A percentile compares a stretch with the other conserved stretches of the same genome.
phyloP scores from a whole-genome alignment of 92 coral and sea anemone species.

The Meandrina meandrites region DNA sequence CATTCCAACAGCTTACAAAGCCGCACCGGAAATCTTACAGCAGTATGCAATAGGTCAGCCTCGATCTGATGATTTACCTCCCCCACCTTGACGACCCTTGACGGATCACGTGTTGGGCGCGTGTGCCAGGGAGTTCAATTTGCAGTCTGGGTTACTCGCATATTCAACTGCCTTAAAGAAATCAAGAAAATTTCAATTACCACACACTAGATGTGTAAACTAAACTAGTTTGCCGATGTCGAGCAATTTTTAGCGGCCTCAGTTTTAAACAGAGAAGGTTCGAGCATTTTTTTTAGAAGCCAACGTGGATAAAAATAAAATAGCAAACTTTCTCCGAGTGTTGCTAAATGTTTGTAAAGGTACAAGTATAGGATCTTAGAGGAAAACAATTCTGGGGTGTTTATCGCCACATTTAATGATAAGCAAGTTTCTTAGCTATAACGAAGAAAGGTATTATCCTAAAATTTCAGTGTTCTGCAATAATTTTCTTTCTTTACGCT shows the following conservation, averaged over 20 bases:
- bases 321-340: too few relatives aligned
- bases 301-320: neutral
- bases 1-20: constrained; percentile 65
- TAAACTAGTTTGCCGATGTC: neutral
- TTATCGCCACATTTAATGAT: neutral
- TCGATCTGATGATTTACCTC: constrained; percentile 75
- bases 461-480: neutral
- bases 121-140: neutral
- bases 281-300: neutral
- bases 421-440: neutral
- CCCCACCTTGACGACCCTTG: constrained; percentile 50
- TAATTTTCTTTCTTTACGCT: neutral
- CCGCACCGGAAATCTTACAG: constrained; percentile 77
- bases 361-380: neutral
- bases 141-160: neutral
- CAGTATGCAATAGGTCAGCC: constrained; percentile 87
- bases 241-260: neutral
- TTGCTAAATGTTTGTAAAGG: neutral
- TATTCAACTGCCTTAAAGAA: neutral
- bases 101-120: constrained; percentile 6
- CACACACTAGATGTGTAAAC: neutral
- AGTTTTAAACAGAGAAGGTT: neutral
- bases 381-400: neutral
- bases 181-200: neutral
- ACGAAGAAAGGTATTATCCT: too few relatives aligned